Conservation (phyloP, 2,888 invertebrate genomes). For the Macaria notata region DNA sequence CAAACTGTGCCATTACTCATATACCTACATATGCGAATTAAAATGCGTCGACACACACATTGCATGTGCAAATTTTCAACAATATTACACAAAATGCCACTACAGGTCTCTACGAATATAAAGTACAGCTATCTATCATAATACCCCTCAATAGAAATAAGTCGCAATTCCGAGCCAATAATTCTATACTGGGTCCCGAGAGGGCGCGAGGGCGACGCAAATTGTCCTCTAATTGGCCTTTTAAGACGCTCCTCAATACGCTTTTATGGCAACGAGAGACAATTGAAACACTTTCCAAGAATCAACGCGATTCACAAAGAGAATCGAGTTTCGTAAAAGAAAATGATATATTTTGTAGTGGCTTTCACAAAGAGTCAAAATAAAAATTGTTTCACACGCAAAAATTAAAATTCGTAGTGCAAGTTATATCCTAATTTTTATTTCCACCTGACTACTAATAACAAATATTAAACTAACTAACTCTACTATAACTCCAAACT, state of each 20-base stretch:
- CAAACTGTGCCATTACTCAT: too few species aligned
- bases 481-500: too few species aligned
- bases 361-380: too few species aligned
- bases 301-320: conserved; percentile 2
- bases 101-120: background rate
- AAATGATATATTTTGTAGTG: conserved; percentile 2
- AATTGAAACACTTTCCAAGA: conserved; percentile 30
- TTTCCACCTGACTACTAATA: too few species aligned
- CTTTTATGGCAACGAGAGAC: conserved; percentile 58
- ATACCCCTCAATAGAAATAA: conserved; percentile 19
- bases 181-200: conserved; percentile 58
- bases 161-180: conserved; percentile 58
- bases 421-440: too few species aligned
- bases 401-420: too few species aligned
- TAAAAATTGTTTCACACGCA: too few species aligned
- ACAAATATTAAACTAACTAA: too few species aligned
- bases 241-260: conserved; percentile 61
- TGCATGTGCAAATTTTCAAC: too few species aligned
- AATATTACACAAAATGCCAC: too few species aligned
- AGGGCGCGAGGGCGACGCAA: conserved; percentile 53
- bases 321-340: conserved; percentile 6
- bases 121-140: conserved; percentile 10
- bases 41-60: too few species aligned
- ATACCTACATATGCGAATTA: too few species aligned
- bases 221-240: conserved; percentile 78